Conservation (phyloP, 2,888 invertebrate species). For the Eupsilia transversa region DNA sequence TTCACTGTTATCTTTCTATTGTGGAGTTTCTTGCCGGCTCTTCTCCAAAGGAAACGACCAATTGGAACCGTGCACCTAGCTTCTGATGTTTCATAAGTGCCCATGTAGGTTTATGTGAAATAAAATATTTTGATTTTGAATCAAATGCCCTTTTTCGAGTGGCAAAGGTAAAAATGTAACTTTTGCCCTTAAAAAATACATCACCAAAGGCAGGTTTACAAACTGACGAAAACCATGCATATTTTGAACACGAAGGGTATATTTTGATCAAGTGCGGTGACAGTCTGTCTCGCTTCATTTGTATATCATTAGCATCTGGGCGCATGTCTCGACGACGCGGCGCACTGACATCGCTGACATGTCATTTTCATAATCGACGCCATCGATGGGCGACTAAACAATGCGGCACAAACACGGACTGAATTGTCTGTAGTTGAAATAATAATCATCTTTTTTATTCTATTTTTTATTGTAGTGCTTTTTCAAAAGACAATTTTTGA, state of each 20-base stretch:
- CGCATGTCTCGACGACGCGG: constrained; percentile 65
- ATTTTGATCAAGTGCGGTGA: constrained; percentile 64
- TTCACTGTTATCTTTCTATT: too few species aligned
- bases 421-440: constrained; percentile 33
- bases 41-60: too few species aligned
- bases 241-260: constrained; percentile 29
- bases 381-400: constrained; percentile 66
- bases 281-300: constrained; percentile 76
- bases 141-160: too few species aligned
- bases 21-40: too few species aligned
- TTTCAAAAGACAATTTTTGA: background rate
- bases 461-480: constrained; percentile 18
- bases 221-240: constrained; percentile 16
- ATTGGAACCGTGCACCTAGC: too few species aligned
- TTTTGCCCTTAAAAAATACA: too few species aligned
- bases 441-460: background rate
- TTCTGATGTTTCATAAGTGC: too few species aligned
- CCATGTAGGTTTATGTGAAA: too few species aligned
- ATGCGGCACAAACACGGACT: constrained; percentile 44
- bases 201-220: too few species aligned
- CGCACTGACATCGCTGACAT: constrained; percentile 72
- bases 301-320: constrained; percentile 79
- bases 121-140: too few species aligned
- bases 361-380: constrained; percentile 84
- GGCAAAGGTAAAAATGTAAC: too few species aligned